Evolutionary conservation across 2,797 vertebrate genomes (phyloP), one percentile per base, ranked within the genome.

Genomic region (Manis pentadactyla): DNA sequence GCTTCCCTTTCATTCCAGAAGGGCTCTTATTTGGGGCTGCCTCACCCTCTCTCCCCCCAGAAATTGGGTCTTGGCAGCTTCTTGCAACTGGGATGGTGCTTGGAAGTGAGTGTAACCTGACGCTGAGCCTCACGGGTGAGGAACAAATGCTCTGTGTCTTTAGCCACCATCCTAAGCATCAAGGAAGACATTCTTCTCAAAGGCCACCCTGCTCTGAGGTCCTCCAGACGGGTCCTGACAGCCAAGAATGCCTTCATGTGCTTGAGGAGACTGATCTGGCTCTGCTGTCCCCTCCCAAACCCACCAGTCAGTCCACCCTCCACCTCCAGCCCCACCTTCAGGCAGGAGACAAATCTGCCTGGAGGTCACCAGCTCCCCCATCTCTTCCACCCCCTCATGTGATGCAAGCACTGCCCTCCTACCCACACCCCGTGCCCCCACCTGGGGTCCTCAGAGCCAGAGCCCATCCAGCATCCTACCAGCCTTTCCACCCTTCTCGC

Each of bases 1-100:
- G 68, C 27, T 71, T 79, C 51, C 31, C 42, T 74, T 92, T 90
- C 68, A 75, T 89, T 95, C 88, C 78, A 87, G 88, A 96, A 93
- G 96, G 78, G 64, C 57, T 94, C 85, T 92, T 25, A 49, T 31
- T 81, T 34, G 78, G 88, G 85, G 63, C 66, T 95, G 34, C 64
- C 81, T 68, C 46, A 29, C 73, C 31, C 31, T 39, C 46, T 42
- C 46, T 27, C 31, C 46, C 34, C 68, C 27, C 34, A 53, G 64
- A 75, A 83, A 69, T 1, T 27, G 57, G 73, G 37, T 77, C 90
- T 75, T 66, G 74, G 71, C 82, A 82, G 90, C 42, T 94, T 82
- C 90, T 31, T 13, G 85, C 85, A 25, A 10, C 63, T 74, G 87
- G 71, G 90, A 87, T 9, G 46, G 81, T 21, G 37, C 42, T 5